Percentiles rank a stretch among this genome's conserved stretches.
Conservation (phyloP, 2,888 invertebrate genomes). For the Tetragonisca angustula region DNA sequence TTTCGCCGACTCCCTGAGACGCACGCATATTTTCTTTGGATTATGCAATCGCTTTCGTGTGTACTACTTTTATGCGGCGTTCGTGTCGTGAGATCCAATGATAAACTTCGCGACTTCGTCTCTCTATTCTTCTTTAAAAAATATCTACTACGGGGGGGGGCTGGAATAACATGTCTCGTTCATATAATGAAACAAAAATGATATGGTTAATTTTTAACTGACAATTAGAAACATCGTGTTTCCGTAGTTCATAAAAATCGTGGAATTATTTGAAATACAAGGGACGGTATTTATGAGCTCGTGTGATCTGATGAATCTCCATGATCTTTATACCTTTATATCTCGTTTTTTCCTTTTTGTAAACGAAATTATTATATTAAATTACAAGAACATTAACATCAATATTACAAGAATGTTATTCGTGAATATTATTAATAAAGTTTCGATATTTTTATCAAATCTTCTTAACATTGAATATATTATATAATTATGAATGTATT, state of each 20-base stretch:
- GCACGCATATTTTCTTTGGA: constrained; percentile 71
- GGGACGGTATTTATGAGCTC: not conserved
- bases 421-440: no score
- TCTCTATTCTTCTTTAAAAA: constrained; percentile 53
- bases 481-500: no score
- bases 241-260: not conserved
- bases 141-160: not conserved
- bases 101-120: constrained; percentile 68
- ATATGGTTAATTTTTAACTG: not conserved
- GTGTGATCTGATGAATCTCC: not conserved
- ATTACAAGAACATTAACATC: no score
- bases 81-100: constrained; percentile 75
- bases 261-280: not conserved
- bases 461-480: no score
- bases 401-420: no score
- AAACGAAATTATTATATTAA: no score
- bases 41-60: constrained; percentile 75
- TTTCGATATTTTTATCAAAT: no score
- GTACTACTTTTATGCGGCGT: constrained; percentile 74
- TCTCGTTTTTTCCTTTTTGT: no score
- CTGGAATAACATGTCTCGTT: constrained; percentile 26
- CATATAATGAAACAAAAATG: constrained; percentile 26
- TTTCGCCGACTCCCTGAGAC: constrained; percentile 21
- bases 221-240: constrained; percentile 1
- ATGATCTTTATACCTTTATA: not conserved